Base-by-base conservation (phyloP, 1,140 invertebrate genomes). In the Atta texana region DNA sequence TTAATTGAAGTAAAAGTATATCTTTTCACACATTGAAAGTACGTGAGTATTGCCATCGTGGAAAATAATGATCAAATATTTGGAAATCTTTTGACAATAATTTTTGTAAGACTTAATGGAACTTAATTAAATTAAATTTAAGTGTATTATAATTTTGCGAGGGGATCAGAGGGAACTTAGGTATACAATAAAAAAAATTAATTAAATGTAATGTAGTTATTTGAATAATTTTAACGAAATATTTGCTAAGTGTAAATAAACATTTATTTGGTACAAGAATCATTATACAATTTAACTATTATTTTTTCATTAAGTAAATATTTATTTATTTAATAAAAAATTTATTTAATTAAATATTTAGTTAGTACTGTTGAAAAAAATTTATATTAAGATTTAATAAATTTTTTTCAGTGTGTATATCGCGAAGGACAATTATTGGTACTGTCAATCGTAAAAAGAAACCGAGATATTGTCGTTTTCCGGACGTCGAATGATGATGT, bases 381-480 rank as follows among this genome's bases (percentile, higher is more conserved):
- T 44, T 44, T 44, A 7, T 44, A 44, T 44, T 44, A 44, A 44
- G 8, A 10, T 44, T 44, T 12, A 10, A 10, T 44, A 44, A 8
- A 44, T 44, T 44, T 12, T 44, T 44, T 44, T 44, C 39, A 44
- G 10, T 44, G 10, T 44, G 44, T 12, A 21, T 24, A 55, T 63
- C 39, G 24, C 1, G 0, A 31, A 34, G 8, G 14, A 59, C 1
- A 66, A 57, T 18, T 53, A 51, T 86, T 86, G 44, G 14, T 4
- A 39, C n/a, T 61, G 59, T 34, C 14, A 63, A 39, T 91, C 64
- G 71, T 85, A 88, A 85, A 87, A 81, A 55, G 31, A 10, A 57
- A 89, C 55, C 71, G 18, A 86, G 71, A 51, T 31, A 34, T 24
- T 14, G 44, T 61, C 44, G n/a, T 10, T 55, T 24, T 64, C 8